Evolutionary conservation across 2,113 vertebrate species (phyloP).

Genomic region (Menidia beryllina): DNA sequence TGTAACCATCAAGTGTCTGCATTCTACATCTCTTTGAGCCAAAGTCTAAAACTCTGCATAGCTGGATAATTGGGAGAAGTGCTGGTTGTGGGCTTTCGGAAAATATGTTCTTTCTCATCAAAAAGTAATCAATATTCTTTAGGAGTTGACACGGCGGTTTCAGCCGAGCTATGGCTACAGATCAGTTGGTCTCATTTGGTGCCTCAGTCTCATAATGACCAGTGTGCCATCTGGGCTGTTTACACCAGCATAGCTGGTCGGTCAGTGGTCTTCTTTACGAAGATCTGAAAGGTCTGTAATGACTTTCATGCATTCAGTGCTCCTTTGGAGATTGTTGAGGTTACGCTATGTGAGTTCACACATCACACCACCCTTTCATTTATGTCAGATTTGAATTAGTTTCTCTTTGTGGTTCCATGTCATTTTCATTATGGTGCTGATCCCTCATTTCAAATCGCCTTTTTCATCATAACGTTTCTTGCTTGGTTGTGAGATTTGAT

Average conservation of each 20-base stretch:
- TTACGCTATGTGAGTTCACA: slow-evolving; percentile 43
- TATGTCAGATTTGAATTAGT: slow-evolving; percentile 10
- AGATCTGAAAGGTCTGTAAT: slow-evolving; percentile 39
- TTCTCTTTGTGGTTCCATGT: neutral
- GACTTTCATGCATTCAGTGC: slow-evolving; percentile 31
- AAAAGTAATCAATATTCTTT: slow-evolving; percentile 3
- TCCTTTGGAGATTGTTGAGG: slow-evolving; percentile 49
- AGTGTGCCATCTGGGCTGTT: slow-evolving; percentile 16
- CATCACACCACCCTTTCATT: slow-evolving; percentile 29
- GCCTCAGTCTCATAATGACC: slow-evolving; percentile 13
- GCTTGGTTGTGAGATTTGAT: neutral
- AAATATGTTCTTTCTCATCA: slow-evolving; percentile 17
- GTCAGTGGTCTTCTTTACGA: slow-evolving; percentile 38
- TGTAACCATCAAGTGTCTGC: neutral
- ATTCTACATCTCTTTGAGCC: neutral
- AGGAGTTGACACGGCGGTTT: slow-evolving; percentile 29
- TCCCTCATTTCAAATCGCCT: neutral
- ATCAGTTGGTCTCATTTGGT: slow-evolving; percentile 26
- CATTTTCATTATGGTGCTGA: neutral
- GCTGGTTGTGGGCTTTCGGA: neutral
- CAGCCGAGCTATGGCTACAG: slow-evolving; percentile 12
- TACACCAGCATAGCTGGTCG: slow-evolving; percentile 24
- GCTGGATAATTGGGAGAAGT: neutral
- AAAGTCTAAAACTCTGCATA: slow-evolving; percentile 2
- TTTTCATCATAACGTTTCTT: slow-evolving; percentile 3